A percentile compares a stretch with the other conserved stretches of the same genome.
These are phyloP conservation scores for Nomada goodeniana DNA, from an alignment of 2,888 invertebrate species.

Conservation along the genomic window DNA sequence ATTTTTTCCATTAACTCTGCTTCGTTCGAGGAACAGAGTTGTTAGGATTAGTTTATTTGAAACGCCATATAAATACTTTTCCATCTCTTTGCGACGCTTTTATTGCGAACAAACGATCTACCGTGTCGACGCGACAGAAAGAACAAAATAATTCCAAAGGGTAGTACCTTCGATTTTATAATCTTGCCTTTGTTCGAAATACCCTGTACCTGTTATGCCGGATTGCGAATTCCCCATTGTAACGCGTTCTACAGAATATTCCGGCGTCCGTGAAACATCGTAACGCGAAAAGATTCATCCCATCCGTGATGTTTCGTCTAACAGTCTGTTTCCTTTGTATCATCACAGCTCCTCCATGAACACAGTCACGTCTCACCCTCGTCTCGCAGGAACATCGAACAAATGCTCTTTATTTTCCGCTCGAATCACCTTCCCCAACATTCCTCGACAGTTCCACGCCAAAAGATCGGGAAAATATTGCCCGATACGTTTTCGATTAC, in stretches of 20 bases:
- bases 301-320: background rate
- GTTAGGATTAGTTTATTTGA: background rate
- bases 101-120: background rate
- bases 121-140: background rate
- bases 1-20: background rate
- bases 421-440: constrained; percentile 15
- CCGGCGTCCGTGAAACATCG: background rate
- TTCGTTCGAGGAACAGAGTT: background rate
- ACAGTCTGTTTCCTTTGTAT: constrained; percentile 1
- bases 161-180: background rate
- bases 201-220: background rate
- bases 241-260: background rate
- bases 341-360: background rate
- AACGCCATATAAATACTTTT: background rate
- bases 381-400: constrained; percentile 12
- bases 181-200: constrained; percentile 7
- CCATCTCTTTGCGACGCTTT: background rate
- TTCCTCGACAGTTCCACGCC: background rate
- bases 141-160: no score
- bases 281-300: background rate
- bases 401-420: constrained; percentile 49
- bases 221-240: background rate
- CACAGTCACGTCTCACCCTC: constrained; percentile 17
- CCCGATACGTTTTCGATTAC: constrained; percentile 16
- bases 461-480: constrained; percentile 18